Conservation (phyloP, 2,888 invertebrate species). For the Thera britannica region DNA sequence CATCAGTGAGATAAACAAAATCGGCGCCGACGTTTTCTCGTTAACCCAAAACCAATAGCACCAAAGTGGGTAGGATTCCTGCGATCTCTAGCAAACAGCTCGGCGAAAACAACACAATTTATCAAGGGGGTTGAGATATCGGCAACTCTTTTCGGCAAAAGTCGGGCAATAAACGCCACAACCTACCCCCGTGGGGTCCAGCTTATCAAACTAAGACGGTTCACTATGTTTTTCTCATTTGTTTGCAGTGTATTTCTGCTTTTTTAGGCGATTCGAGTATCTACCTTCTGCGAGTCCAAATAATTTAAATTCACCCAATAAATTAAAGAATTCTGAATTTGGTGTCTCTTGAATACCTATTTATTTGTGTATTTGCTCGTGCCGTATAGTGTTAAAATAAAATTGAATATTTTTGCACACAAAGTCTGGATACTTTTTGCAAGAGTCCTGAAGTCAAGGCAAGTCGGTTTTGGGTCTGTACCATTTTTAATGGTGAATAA, state of each 20-base stretch:
- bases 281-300: no score
- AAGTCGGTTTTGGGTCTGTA: no score
- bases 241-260: not conserved
- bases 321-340: no score
- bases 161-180: conserved; percentile 74
- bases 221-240: not conserved
- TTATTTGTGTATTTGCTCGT: no score
- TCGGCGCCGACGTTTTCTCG: conserved; percentile 62
- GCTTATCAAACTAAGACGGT: conserved; percentile 7
- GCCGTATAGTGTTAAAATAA: no score
- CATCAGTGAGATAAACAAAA: conserved; percentile 58
- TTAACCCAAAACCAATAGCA: conserved; percentile 42
- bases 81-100: conserved; percentile 69
- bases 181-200: conserved; percentile 29
- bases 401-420: no score
- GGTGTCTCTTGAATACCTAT: no score
- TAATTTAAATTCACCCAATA: no score
- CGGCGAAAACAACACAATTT: conserved; percentile 82
- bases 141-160: conserved; percentile 53
- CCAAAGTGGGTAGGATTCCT: conserved; percentile 48
- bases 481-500: no score
- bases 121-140: conserved; percentile 77
- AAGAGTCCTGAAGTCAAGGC: no score
- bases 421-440: no score
- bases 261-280: not conserved